These are phyloP conservation scores for Acomys russatus DNA, from an alignment of 2,797 vertebrate species.

Conservation along the genomic window DNA sequence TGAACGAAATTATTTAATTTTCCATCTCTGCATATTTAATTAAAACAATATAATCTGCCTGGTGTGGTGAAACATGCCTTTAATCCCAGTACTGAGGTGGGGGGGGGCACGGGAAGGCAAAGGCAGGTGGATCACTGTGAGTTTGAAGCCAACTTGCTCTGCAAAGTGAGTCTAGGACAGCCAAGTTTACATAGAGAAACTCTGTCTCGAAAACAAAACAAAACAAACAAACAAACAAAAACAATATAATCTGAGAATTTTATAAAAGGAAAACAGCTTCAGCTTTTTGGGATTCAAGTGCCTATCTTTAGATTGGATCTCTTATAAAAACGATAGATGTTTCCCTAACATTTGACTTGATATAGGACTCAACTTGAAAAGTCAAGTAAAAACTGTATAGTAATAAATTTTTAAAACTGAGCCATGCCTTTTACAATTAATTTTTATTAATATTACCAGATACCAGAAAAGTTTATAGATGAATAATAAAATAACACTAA, in stretches of 20 bases:
- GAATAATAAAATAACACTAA: background rate
- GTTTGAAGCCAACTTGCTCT: too few relatives aligned
- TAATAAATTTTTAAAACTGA: background rate
- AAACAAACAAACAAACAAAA: background rate
- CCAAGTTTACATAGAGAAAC: too few relatives aligned
- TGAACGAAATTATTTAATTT: background rate
- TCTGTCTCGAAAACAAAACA: too few relatives aligned
- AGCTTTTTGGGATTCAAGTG: background rate
- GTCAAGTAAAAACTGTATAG: background rate
- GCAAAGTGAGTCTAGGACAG: too few relatives aligned
- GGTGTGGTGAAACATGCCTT: too few relatives aligned
- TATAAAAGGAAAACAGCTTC: background rate
- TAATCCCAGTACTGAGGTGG: too few relatives aligned
- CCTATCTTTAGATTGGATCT: background rate
- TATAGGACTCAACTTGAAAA: background rate
- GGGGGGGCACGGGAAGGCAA: too few relatives aligned
- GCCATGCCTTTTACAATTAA: constrained; percentile 17
- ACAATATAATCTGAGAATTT: background rate
- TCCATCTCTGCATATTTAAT: background rate
- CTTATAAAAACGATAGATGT: background rate
- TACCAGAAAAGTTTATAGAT: constrained; percentile 24
- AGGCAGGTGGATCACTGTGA: too few relatives aligned
- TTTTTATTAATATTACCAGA: background rate
- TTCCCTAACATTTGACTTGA: background rate
- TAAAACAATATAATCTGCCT: background rate